These are phyloP conservation scores for Eleutherodactylus coqui DNA, from an alignment of 2,797 vertebrate species.

Conservation along the genomic window DNA sequence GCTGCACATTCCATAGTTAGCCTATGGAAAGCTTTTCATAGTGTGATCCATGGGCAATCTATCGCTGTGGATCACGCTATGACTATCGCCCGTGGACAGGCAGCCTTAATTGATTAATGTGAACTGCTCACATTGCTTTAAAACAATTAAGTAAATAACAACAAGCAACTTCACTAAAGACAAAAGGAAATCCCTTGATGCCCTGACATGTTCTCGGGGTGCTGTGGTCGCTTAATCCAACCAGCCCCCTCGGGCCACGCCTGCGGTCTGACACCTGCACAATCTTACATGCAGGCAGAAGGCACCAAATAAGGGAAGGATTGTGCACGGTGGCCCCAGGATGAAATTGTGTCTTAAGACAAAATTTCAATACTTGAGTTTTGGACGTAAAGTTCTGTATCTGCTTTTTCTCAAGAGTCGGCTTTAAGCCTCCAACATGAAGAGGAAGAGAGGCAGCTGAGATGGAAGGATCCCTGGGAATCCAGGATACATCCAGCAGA, in stretches of 20 bases:
- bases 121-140: not conserved
- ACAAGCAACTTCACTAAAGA: not conserved
- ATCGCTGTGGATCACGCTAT: too few species aligned
- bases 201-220: constrained; percentile 4
- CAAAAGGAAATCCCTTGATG: not conserved
- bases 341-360: constrained; percentile 78
- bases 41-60: too few species aligned
- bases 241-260: constrained; percentile 15
- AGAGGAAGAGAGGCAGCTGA: constrained; percentile 60
- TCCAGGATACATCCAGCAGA: constrained; percentile 62
- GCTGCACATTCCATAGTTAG: too few species aligned
- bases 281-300: constrained; percentile 72
- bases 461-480: constrained; percentile 57
- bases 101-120: not conserved
- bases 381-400: constrained; percentile 81
- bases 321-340: constrained; percentile 72
- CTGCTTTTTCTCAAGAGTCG: constrained; percentile 80
- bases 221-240: not conserved
- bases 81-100: too few species aligned
- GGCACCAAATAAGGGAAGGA: constrained; percentile 84
- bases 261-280: constrained; percentile 69
- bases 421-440: constrained; percentile 56
- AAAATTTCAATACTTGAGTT: constrained; percentile 81
- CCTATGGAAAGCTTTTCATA: too few species aligned
- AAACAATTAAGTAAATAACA: not conserved